Conservation (phyloP, 2,888 invertebrate species). For the Dioctria linearis region DNA sequence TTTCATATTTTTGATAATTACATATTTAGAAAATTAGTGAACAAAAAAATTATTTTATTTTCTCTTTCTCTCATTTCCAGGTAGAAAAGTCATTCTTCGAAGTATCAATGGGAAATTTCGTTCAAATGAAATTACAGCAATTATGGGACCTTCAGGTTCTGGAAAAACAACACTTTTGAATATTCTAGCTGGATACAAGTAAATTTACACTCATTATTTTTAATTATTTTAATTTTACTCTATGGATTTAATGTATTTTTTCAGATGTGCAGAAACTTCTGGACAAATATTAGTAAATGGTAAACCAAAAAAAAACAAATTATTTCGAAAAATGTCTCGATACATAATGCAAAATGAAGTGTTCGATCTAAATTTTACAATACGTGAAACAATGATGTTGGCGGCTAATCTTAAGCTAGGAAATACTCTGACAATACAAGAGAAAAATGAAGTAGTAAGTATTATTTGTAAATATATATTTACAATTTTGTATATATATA, state of each 20-base stretch:
- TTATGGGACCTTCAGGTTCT: conserved; percentile 94
- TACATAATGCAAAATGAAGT: conserved; percentile 97
- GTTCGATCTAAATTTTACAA: conserved; percentile 88
- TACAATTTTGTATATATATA: background rate
- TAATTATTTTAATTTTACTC: too few species aligned
- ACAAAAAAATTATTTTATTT: conserved; percentile 49
- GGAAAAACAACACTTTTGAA: conserved; percentile 94
- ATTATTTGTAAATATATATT: too few species aligned
- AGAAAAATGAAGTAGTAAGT: conserved; percentile 82
- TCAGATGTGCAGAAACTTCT: conserved; percentile 78
- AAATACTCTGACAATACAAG: conserved; percentile 73
- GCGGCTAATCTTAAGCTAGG: conserved; percentile 93
- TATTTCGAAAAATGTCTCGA: conserved; percentile 90
- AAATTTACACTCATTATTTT: conserved; percentile 63
- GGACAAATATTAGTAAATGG: conserved; percentile 88
- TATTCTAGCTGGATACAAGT: conserved; percentile 93
- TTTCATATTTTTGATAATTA: too few species aligned
- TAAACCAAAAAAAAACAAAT: conserved; percentile 79
- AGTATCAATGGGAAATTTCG: conserved; percentile 87
- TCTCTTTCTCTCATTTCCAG: conserved; percentile 70
- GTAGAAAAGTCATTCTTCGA: conserved; percentile 83
- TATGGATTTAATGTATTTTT: conserved; percentile 54
- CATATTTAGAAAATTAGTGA: background rate
- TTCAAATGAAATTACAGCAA: conserved; percentile 90
- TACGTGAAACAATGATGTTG: conserved; percentile 89